A percentile compares a stretch with the other conserved stretches of the same genome.
Evolutionary conservation across 2,797 vertebrate species (phyloP).

Genomic region (Cossypha dichroa): DNA sequence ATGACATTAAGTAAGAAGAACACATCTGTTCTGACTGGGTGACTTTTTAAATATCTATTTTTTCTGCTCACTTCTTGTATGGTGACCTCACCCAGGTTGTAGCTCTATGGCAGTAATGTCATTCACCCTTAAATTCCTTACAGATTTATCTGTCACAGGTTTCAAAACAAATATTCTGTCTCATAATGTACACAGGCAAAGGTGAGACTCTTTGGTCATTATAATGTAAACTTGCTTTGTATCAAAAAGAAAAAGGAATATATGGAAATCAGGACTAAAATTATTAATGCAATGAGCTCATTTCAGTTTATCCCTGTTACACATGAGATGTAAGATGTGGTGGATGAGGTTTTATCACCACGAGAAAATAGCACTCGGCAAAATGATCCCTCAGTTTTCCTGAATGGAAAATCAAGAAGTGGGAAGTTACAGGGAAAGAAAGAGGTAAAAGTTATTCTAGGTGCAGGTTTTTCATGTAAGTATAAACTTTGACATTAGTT

Average conservation of each 20-base stretch:
- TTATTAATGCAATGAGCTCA: background rate
- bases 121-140: background rate
- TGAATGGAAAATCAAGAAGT: background rate
- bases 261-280: background rate
- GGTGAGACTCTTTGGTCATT: background rate
- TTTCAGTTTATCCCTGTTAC: background rate
- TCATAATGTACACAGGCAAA: background rate
- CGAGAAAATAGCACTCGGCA: background rate
- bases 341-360: background rate
- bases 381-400: background rate
- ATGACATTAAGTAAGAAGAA: background rate
- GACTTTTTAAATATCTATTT: background rate
- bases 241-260: background rate
- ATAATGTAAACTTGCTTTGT: background rate
- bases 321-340: background rate
- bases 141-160: background rate
- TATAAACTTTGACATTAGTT: background rate
- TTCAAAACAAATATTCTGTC: background rate
- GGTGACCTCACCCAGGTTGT: background rate
- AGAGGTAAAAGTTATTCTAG: background rate
- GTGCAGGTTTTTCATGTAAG: background rate
- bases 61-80: background rate
- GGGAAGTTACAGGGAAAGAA: background rate
- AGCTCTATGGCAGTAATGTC: background rate
- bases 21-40: rapidly evolving